phyloP scores from a whole-genome alignment of 1,140 invertebrate species.

The Tetramorium alpestre region DNA sequence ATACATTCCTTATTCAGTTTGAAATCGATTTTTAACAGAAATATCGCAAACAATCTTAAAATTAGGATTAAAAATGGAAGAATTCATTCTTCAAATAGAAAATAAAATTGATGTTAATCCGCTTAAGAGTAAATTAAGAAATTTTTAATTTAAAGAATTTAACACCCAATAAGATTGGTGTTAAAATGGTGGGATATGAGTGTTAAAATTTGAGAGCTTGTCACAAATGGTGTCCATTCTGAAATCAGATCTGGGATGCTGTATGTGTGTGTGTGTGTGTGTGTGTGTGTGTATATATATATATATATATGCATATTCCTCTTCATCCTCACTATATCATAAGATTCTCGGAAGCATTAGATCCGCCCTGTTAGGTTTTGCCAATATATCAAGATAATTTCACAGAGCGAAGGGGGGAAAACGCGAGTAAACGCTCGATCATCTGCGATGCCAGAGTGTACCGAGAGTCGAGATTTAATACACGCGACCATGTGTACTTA shows the following conservation, averaged over 20 bases:
- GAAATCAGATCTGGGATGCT: neutral
- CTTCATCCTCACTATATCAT: neutral
- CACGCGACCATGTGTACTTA: constrained; percentile 4
- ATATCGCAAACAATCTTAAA: neutral
- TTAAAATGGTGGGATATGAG: too few species aligned
- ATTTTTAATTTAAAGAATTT: neutral
- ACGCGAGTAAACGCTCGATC: neutral
- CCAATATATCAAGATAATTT: constrained; percentile 42
- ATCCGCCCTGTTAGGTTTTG: constrained; percentile 30
- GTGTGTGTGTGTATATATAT: too few species aligned
- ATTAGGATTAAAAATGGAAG: neutral
- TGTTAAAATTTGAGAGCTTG: neutral
- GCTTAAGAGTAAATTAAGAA: neutral
- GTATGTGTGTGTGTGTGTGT: neutral
- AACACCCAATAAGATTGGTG: neutral
- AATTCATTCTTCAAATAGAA: neutral
- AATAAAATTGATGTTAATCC: neutral
- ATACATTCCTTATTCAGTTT: neutral
- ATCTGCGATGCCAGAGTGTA: neutral
- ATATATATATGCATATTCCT: neutral
- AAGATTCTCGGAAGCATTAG: constrained; percentile 8
- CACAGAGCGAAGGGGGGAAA: neutral
- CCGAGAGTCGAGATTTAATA: neutral
- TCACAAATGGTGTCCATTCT: neutral
- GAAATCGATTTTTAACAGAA: neutral